Evolutionary conservation across 2,888 invertebrate species (phyloP).

Genomic region (Parasteatoda lunata): DNA sequence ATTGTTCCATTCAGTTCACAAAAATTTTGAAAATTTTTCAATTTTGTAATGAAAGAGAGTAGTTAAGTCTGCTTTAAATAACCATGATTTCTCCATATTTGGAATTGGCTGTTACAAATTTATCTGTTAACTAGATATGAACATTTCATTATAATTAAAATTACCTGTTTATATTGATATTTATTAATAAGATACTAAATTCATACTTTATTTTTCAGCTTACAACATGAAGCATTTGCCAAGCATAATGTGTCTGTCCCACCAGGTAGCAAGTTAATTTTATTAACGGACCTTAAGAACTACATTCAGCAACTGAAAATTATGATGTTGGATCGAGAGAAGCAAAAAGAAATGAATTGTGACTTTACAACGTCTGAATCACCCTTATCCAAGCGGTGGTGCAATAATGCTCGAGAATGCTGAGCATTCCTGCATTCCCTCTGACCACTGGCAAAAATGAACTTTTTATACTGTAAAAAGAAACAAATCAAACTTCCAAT

Average conservation of each 20-base stretch:
- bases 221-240: slow-evolving; percentile 65
- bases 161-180: too few species aligned
- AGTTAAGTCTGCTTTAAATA: too few species aligned
- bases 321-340: slow-evolving; percentile 48
- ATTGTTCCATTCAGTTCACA: too few species aligned
- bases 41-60: too few species aligned
- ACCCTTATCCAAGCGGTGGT: slow-evolving; percentile 61
- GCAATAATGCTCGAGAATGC: slow-evolving; percentile 53
- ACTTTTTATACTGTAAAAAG: slow-evolving; percentile 12
- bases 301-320: slow-evolving; percentile 54
- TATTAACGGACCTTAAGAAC: slow-evolving; percentile 50
- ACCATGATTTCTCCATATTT: too few species aligned
- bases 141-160: too few species aligned
- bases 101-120: too few species aligned
- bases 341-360: slow-evolving; percentile 48
- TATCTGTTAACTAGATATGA: too few species aligned
- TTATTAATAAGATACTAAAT: too few species aligned
- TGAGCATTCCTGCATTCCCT: slow-evolving; percentile 60
- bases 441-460: slow-evolving; percentile 29
- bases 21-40: too few species aligned
- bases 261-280: slow-evolving; percentile 60
- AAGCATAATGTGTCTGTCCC: slow-evolving; percentile 57
- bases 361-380: slow-evolving; percentile 48
- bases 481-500: slow-evolving; percentile 2
- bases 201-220: slow-evolving; percentile 33